Evolutionary conservation across 37 sponge, comb jelly and placozoan genomes (phyloP), one percentile per base, ranked within the genome.

Genomic region (Agelas oroides): DNA sequence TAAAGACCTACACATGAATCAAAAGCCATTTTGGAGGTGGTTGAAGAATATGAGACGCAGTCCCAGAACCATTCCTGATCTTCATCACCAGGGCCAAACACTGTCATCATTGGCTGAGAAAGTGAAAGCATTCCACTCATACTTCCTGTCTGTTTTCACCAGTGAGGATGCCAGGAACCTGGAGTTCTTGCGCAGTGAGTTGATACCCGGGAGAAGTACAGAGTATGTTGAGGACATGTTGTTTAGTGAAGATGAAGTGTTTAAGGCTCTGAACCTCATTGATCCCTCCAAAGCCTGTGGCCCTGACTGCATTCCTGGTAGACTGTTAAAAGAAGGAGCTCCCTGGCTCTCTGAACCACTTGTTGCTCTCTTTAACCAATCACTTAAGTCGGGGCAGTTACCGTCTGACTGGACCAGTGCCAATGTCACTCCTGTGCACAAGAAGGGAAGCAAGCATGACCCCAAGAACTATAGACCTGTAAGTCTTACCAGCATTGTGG

Each of bases 321-420:
- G 59, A 11, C 81, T 66, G 15, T 33, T 80, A 5, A 80, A 40
- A 5, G 81, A 80, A 33, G 81, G 56, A 40, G 81, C 81, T 32
- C 60, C 55, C 12, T 52, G 69, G 39, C 30, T 80, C 19, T 54
- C 81, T 1, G 60, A 56, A 23, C 59, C 81, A 36, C 19, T 80
- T 6, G 1, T 69, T 2, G 0, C 1, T 0, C 58, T 80, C 27
- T 80, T 38, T 6, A 41, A 35, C 62, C 63, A 59, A 5, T 77
- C 77, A 3, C 16, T 77, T 0, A 13, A 1, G 15, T 1, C 66
- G 15, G 78, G 78, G 1, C 24, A 21, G 5, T 69, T 77, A 35
- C 86, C 86, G 41, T 39, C 31, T 41, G 78, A 86, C 38, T 86
- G 72, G 86, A 86, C 56, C 2, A 40, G 38, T 28, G 70, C 86